Evolutionary conservation across 2,797 vertebrate species (phyloP).

Genomic region (Fundulus diaphanus): DNA sequence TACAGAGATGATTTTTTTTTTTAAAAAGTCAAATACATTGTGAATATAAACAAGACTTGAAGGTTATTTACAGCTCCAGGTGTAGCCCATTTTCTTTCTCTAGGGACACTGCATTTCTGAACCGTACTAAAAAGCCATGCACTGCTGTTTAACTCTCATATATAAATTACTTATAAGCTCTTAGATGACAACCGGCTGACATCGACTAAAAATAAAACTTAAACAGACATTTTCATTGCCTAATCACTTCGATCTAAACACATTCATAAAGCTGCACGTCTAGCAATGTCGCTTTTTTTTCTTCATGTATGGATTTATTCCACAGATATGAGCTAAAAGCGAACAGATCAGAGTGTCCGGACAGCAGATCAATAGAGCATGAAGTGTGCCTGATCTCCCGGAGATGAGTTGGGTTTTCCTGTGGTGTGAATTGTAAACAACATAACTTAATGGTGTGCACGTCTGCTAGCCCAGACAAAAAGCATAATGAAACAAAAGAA

Average conservation of each 20-base stretch:
- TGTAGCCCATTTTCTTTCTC: background rate
- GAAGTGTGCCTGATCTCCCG: conserved; percentile 27
- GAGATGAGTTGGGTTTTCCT: conserved; percentile 41
- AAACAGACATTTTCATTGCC: background rate
- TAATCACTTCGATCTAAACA: conserved; percentile 18
- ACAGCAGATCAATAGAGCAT: conserved; percentile 54
- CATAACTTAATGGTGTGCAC: conserved; percentile 30
- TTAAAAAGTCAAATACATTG: conserved; percentile 2
- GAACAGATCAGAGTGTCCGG: conserved; percentile 24
- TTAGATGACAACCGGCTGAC: conserved; percentile 1
- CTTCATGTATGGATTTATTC: background rate
- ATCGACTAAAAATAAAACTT: conserved; percentile 23
- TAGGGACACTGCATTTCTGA: background rate
- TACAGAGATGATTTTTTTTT: conserved; percentile 29
- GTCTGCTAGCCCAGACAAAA: conserved; percentile 10
- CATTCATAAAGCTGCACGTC: conserved; percentile 5
- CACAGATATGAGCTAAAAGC: conserved; percentile 35
- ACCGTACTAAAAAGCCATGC: background rate
- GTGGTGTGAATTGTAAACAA: conserved; percentile 67
- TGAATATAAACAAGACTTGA: conserved; percentile 6
- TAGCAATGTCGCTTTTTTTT: conserved; percentile 19
- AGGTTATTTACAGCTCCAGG: conserved; percentile 11
- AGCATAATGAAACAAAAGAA: background rate
- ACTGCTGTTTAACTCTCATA: background rate
- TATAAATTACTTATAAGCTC: conserved; percentile 5